Evolutionary conservation across 2,797 vertebrate species (phyloP).

Genomic region (Valencia hispanica): DNA sequence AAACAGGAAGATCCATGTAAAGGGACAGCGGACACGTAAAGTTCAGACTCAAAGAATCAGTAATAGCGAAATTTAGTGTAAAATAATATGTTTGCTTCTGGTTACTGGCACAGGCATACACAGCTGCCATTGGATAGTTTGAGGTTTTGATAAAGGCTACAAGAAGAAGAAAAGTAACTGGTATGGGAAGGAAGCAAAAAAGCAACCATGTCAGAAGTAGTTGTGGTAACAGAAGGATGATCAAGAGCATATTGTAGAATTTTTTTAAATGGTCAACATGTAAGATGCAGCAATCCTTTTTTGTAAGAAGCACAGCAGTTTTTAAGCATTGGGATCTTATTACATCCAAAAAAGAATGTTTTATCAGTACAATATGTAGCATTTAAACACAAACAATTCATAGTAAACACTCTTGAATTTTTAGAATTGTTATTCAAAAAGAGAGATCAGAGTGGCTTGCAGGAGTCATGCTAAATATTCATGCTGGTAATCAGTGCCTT

Average conservation of each 20-base stretch:
- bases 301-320: neutral
- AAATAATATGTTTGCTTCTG: conserved; percentile 44
- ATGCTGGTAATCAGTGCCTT: conserved; percentile 85
- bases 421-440: conserved; percentile 73
- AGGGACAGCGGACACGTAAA: conserved; percentile 12
- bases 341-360: neutral
- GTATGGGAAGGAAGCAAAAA: conserved; percentile 30
- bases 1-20: conserved; percentile 3
- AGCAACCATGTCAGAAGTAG: conserved; percentile 47
- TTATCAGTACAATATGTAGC: neutral
- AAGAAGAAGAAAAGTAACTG: conserved; percentile 35
- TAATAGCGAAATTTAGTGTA: conserved; percentile 43
- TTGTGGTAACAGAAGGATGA: conserved; percentile 21
- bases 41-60: conserved; percentile 8
- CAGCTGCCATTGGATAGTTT: conserved; percentile 63
- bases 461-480: conserved; percentile 85
- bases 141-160: conserved; percentile 40
- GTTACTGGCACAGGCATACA: conserved; percentile 38
- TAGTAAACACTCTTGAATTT: conserved; percentile 1
- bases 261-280: neutral
- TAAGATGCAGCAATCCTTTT: neutral
- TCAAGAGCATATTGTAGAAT: neutral
- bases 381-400: conserved; percentile 1
- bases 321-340: neutral
- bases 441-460: conserved; percentile 76